These are phyloP conservation scores for Callospermophilus lateralis DNA, from an alignment of 2,113 vertebrate genomes.

Conservation along the genomic window DNA sequence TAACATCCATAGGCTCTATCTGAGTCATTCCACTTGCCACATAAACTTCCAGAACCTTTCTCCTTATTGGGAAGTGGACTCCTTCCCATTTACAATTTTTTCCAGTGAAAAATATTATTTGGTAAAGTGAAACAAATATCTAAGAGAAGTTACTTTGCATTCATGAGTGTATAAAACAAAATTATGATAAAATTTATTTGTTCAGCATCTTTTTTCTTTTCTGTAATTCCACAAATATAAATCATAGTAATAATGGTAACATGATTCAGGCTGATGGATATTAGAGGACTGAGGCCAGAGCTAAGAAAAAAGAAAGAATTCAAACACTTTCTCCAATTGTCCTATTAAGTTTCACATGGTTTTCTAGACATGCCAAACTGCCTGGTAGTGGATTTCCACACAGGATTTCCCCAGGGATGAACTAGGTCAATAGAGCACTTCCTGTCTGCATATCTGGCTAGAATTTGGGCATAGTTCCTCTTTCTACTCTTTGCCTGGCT, in stretches of 20 bases:
- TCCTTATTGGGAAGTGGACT: not conserved
- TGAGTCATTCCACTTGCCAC: slow-evolving; percentile 1
- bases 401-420: slow-evolving; percentile 61
- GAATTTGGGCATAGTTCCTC: not conserved
- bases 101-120: not conserved
- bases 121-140: not conserved
- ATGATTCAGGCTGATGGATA: not conserved
- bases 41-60: not conserved
- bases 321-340: slow-evolving; percentile 24
- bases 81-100: slow-evolving; percentile 29
- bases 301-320: not conserved
- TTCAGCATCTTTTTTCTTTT: not conserved
- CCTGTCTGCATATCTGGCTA: slow-evolving; percentile 47
- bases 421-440: slow-evolving; percentile 39
- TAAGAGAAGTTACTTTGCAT: not conserved
- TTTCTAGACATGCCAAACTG: slow-evolving; percentile 13
- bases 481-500: slow-evolving; percentile 25
- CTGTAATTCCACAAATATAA: not conserved
- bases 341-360: slow-evolving; percentile 1
- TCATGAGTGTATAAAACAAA: slow-evolving; percentile 2
- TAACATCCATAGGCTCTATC: not conserved
- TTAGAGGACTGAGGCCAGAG: not conserved
- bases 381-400: slow-evolving; percentile 56
- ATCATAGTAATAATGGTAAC: not conserved
- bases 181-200: not conserved